Conservation (phyloP, 2,113 vertebrate species). For the Malurus cyaneus region DNA sequence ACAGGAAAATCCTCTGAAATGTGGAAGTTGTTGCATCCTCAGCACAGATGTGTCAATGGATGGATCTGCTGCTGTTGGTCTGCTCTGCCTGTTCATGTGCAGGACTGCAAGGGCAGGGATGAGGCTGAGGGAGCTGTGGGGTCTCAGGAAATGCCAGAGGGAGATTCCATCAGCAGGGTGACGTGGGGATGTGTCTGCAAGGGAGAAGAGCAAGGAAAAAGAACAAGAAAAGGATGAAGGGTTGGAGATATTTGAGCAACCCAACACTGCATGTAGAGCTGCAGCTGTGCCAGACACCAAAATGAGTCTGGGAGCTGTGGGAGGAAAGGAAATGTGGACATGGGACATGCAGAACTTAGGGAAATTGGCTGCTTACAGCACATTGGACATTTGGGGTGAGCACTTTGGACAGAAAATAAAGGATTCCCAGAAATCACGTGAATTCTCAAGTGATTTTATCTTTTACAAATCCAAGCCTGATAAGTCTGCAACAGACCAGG, state of each 20-base stretch:
- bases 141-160: neutral
- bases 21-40: neutral
- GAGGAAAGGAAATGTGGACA: neutral
- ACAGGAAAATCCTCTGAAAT: neutral
- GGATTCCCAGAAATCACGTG: neutral
- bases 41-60: fast-evolving
- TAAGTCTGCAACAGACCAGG: neutral
- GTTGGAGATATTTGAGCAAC: neutral
- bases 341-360: neutral
- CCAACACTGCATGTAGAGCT: neutral
- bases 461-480: neutral
- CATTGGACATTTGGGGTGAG: fast-evolving
- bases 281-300: neutral
- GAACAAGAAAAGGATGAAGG: neutral
- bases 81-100: neutral
- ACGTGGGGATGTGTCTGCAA: fast-evolving
- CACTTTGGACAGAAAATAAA: neutral
- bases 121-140: neutral
- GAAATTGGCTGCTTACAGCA: neutral
- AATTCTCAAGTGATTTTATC: neutral
- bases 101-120: neutral
- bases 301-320: neutral
- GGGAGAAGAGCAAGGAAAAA: neutral
- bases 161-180: neutral
- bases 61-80: neutral